phyloP scores from a whole-genome alignment of 2,888 invertebrate genomes.

The Macrosiphum euphorbiae region DNA sequence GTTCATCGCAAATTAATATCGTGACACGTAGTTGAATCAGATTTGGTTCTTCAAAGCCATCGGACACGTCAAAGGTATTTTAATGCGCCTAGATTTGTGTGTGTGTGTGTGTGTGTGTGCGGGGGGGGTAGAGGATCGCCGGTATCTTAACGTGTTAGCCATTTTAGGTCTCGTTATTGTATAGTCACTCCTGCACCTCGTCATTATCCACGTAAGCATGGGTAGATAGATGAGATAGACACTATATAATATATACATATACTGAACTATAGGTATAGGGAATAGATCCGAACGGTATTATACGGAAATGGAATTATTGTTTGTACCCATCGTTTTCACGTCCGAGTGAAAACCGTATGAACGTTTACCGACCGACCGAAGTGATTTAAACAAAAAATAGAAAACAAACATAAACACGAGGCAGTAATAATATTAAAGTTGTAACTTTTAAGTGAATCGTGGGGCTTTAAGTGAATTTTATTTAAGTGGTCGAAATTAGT shows the following conservation, averaged over 20 bases:
- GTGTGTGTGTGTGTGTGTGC: background rate
- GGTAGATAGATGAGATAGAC: background rate
- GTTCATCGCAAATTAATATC: constrained; percentile 22
- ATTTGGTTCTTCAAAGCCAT: constrained; percentile 23
- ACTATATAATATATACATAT: no score
- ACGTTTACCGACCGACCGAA: background rate
- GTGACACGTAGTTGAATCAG: constrained; percentile 34
- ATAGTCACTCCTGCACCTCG: no score
- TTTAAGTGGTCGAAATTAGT: background rate
- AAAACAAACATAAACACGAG: background rate
- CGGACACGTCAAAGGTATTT: constrained; percentile 41
- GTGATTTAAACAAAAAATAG: background rate
- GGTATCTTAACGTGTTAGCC: background rate
- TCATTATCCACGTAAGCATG: background rate
- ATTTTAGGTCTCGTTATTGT: background rate
- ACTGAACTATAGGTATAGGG: background rate
- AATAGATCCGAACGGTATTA: background rate
- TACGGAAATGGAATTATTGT: background rate
- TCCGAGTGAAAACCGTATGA: background rate
- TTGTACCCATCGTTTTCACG: background rate
- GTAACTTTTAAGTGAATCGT: background rate
- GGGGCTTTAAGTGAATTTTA: background rate
- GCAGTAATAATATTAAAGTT: background rate
- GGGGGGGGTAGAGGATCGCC: background rate
- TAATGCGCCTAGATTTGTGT: background rate